Evolutionary conservation across 2,113 vertebrate species (phyloP), one percentile per base, ranked within the genome.

Genomic region (Bungarus multicinctus): DNA sequence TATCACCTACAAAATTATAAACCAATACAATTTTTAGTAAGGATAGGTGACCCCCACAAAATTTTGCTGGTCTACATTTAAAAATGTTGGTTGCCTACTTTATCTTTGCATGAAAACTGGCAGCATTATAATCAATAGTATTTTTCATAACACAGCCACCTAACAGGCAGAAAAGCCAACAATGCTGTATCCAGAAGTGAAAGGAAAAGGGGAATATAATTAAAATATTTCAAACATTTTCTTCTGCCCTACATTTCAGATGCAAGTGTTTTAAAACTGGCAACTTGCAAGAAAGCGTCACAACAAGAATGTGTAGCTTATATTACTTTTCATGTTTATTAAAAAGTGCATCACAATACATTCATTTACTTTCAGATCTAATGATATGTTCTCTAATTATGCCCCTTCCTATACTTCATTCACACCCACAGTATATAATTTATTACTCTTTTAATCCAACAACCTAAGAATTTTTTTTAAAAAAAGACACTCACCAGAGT

Each of bases 401-500:
- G 20, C 1, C 9, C 52, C n/a, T 88, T 85, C 22, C 52, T 85
- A 27, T 91, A 30, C 23, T 74, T n/a, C 87, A 89, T 58, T 11
- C 3, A 57, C 5, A 58, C 54, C 47, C 64, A 43, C 12, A 23
- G 23, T 34, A 57, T 53, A 57, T 74, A 39, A 69, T 50, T 11
- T 34, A 22, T 7, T 20, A 39, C 5, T 18, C 11, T 93, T 45
- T 50, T 1, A 30, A 43, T 34, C 58, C 7, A 16, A 60, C 23
- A 74, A 69, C 2, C 57, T 64, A 86, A 47, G n/a, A 91, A 12
- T 18, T 60, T 11, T 43, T 22, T 3, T 23, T 54, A 2, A 47
- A 58, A 58, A 90, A 89, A 60, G 43, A 47, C 57, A 97, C 98
- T 97, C 74, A 99, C 99, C 99, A 97, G 98, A 94, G 92, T 99